These are phyloP conservation scores for Drosophila trapezifrons DNA, from an alignment of 1,140 invertebrate genomes.

Conservation along the genomic window DNA sequence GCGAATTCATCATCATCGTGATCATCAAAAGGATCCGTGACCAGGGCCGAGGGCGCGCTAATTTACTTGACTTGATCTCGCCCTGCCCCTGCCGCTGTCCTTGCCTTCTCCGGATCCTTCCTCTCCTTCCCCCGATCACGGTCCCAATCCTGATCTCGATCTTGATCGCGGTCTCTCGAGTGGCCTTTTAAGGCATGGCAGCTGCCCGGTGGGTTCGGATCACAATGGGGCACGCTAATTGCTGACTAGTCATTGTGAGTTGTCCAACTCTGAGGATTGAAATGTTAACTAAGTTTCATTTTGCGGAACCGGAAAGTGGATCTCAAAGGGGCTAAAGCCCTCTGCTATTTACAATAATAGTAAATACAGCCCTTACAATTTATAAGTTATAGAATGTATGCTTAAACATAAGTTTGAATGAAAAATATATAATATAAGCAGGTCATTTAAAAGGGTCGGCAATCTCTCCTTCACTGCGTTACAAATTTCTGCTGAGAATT, in stretches of 20 bases:
- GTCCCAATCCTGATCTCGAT: constrained; percentile 43
- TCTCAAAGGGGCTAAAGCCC: background rate
- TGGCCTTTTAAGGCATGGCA: constrained; percentile 40
- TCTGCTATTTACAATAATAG: background rate
- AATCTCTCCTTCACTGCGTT: too few species aligned
- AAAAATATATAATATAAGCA: too few species aligned
- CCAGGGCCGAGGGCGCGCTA: constrained; percentile 69
- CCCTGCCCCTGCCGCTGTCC: background rate
- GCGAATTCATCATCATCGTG: constrained; percentile 55
- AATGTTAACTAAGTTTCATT: constrained; percentile 37
- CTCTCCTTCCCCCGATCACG: constrained; percentile 1
- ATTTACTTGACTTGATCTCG: constrained; percentile 60
- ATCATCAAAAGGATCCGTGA: constrained; percentile 73
- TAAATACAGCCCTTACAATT: background rate
- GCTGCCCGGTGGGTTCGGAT: constrained; percentile 50
- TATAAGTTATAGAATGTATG: too few species aligned
- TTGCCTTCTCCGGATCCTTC: background rate
- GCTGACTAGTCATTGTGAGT: constrained; percentile 73
- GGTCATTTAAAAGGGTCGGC: too few species aligned
- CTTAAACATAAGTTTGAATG: too few species aligned
- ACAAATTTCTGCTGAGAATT: too few species aligned
- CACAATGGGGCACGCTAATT: constrained; percentile 71
- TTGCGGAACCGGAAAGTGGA: background rate
- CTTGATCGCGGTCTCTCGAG: constrained; percentile 43
- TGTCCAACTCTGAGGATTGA: constrained; percentile 29